Percentiles rank a stretch among this genome's conserved stretches.
Evolutionary conservation across 2,888 invertebrate species (phyloP).

Genomic region (Mesoligia furuncula): DNA sequence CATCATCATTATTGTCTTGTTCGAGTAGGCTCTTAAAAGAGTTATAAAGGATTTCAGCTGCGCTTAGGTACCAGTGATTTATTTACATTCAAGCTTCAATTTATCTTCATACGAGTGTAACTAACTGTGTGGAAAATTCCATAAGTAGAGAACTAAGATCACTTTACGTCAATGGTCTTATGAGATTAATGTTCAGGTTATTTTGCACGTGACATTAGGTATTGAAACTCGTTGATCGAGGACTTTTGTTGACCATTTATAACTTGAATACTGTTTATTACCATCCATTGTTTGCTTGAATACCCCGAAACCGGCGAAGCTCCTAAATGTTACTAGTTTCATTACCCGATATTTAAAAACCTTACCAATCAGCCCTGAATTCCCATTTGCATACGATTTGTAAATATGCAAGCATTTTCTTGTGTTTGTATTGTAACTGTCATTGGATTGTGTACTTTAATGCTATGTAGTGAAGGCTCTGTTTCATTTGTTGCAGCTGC

Average conservation of each 20-base stretch:
- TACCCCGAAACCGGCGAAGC: constrained; percentile 20
- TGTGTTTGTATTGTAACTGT: constrained; percentile 23
- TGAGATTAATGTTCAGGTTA: constrained; percentile 11
- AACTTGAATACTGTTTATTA: constrained; percentile 12
- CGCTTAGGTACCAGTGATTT: constrained; percentile 46
- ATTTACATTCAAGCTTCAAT: constrained; percentile 45
- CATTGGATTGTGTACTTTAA: constrained; percentile 44
- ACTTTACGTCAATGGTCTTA: constrained; percentile 5
- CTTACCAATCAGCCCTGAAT: constrained; percentile 51
- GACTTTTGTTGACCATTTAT: constrained; percentile 10
- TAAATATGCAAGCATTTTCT: constrained; percentile 66
- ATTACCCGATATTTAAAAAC: constrained; percentile 53
- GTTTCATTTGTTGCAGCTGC: constrained; percentile 93
- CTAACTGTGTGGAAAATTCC: constrained; percentile 27
- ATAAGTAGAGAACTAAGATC: constrained; percentile 27
- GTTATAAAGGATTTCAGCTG: constrained; percentile 41
- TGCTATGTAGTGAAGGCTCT: constrained; percentile 61
- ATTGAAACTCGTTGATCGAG: constrained; percentile 24
- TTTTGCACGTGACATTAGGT: constrained; percentile 25
- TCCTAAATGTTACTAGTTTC: constrained; percentile 53
- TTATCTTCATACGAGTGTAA: constrained; percentile 37
- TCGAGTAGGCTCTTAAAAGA: constrained; percentile 49
- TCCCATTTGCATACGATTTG: constrained; percentile 66
- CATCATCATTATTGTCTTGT: constrained; percentile 66
- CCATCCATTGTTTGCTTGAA: no score